phyloP scores from a whole-genome alignment of 2,797 vertebrate genomes.

The Fratercula arctica region DNA sequence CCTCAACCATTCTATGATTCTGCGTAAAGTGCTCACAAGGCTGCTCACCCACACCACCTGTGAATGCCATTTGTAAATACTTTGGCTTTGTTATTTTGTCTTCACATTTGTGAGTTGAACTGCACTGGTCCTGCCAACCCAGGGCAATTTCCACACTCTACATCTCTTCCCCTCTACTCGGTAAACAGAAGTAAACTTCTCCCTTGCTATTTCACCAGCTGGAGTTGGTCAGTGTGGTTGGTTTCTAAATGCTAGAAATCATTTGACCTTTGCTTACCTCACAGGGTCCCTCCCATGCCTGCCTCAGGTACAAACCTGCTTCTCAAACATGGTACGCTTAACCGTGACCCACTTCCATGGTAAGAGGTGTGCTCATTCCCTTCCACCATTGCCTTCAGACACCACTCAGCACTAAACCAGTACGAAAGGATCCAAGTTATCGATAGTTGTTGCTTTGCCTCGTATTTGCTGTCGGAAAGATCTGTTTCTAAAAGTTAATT shows the following conservation, averaged over 20 bases:
- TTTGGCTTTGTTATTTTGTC: neutral
- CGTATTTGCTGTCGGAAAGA: neutral
- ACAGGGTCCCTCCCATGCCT: accelerated
- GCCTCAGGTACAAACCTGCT: neutral
- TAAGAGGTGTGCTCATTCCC: neutral
- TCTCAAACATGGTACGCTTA: neutral
- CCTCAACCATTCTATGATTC: neutral
- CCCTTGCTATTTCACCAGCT: neutral
- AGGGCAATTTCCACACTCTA: neutral
- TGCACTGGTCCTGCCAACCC: neutral
- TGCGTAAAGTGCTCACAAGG: neutral
- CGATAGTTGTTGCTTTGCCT: neutral
- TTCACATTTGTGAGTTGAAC: neutral
- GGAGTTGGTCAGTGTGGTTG: neutral
- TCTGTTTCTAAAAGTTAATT: neutral
- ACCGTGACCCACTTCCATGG: neutral
- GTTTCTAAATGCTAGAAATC: neutral
- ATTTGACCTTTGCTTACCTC: neutral
- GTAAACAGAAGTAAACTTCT: neutral
- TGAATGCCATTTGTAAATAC: neutral
- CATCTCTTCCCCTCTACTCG: neutral
- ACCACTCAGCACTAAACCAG: neutral
- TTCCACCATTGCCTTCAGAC: neutral
- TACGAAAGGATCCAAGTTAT: neutral
- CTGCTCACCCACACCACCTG: neutral